Conservation (phyloP, 2,797 vertebrate species). For the Zenarchopterus dispar region DNA sequence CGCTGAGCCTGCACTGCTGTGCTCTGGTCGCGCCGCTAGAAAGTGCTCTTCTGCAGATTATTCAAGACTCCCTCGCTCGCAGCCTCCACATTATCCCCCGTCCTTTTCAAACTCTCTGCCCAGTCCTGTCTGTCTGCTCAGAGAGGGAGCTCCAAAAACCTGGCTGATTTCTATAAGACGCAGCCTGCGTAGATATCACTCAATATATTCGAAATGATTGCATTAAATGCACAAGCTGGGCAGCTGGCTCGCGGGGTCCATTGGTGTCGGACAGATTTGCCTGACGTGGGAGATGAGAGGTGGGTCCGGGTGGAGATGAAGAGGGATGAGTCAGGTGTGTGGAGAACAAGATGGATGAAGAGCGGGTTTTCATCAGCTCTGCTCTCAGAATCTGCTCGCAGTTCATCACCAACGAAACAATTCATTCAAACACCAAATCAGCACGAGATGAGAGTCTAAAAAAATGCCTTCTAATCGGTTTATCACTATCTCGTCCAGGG, state of each 20-base stretch:
- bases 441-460: too few relatives aligned
- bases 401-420: too few relatives aligned
- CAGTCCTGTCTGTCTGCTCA: neutral
- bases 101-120: slow-evolving; percentile 21
- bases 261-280: slow-evolving; percentile 31
- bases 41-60: slow-evolving; percentile 91
- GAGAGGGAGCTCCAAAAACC: neutral
- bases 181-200: neutral
- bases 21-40: slow-evolving; percentile 86
- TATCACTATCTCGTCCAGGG: too few relatives aligned
- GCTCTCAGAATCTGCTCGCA: too few relatives aligned
- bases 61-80: slow-evolving; percentile 45
- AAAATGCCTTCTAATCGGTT: too few relatives aligned
- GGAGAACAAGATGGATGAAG: slow-evolving; percentile 58
- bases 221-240: neutral
- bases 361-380: slow-evolving; percentile 26
- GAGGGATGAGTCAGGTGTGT: slow-evolving; percentile 47
- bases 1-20: slow-evolving; percentile 76
- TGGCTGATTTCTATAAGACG: too few relatives aligned
- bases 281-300: slow-evolving; percentile 46
- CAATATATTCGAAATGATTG: neutral
- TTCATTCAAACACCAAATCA: too few relatives aligned
- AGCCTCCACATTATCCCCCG: slow-evolving; percentile 24
- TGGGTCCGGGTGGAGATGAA: slow-evolving; percentile 39
- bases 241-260: slow-evolving; percentile 9